Evolutionary conservation across 2,888 invertebrate species (phyloP), one percentile per base, ranked within the genome.

Genomic region (Erebia epiphron): DNA sequence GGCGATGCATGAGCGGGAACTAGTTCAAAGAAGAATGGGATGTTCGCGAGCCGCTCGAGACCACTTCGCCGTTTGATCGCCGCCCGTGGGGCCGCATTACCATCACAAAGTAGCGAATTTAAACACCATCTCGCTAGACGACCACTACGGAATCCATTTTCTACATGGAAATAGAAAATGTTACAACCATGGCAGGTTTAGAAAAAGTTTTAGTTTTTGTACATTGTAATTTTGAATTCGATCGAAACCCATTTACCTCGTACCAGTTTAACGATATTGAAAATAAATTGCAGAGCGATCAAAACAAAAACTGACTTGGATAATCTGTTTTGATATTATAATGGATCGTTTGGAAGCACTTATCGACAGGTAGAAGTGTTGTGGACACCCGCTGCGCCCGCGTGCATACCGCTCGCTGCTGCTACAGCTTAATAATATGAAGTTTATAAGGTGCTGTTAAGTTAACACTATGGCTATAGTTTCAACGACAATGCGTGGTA

Each of bases 91-190:
- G 77, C 66, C 82, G 72, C 84, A 88, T 90, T 87, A 84, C 81
- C 90, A 90, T 89, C 80, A 83, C 89, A 89, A 88, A 89, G 88
- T 68, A 72, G 76, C 72, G 58, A 52, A 62, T 68, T 61, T 60
- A 41, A 52, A 70, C n/a, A 41, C 63, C 50, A 16, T 50, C 56
- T 10, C 52, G 52, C 52, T 16, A 58, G 14, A 7, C 35, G 56
- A 10, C 21, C 50, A 18, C 35, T 54, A 43, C 43, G 5, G 16
- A 16, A 4, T 16, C 52, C 16, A 18, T 52, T 52, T 52, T 16
- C 16, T 9, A 9, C 52, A 16, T 52, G 9, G 1, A 52, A 52
- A 52, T 52, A 10, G 16, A 52, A 52, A 18, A 52, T 26, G 13
- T 26, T 57, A 13, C 14, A 5, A 21, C 57, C 14, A n/a, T 1